Evolutionary conservation across 2,888 invertebrate species (phyloP).

Genomic region (Hesperia comma): DNA sequence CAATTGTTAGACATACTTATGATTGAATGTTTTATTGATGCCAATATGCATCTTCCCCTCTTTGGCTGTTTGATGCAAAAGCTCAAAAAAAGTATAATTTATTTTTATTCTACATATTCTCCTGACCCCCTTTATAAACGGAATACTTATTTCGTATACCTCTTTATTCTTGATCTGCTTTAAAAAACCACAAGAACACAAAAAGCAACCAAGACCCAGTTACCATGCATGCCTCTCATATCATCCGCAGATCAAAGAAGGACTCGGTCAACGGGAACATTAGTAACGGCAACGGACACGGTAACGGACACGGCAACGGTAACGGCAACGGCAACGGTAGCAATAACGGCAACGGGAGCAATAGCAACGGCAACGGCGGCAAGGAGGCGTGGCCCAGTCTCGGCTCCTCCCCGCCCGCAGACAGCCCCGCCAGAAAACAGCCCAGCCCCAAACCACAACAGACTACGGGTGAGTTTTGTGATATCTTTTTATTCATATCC

Average conservation of each 20-base stretch:
- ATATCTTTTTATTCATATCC: neutral
- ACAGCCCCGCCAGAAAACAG: slow-evolving; percentile 71
- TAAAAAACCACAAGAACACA: neutral
- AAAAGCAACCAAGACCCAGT: slow-evolving; percentile 14
- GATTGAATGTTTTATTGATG: too few species aligned
- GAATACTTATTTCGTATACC: too few species aligned
- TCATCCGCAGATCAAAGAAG: slow-evolving; percentile 71
- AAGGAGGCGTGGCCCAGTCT: slow-evolving; percentile 91
- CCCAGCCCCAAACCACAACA: slow-evolving; percentile 71
- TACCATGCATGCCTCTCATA: slow-evolving; percentile 27
- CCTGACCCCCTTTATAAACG: too few species aligned
- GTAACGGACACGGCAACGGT: slow-evolving; percentile 47
- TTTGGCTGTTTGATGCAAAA: too few species aligned
- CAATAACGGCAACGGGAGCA: slow-evolving; percentile 49
- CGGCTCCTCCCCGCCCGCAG: slow-evolving; percentile 82
- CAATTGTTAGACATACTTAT: too few species aligned
- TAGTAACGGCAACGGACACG: slow-evolving; percentile 42
- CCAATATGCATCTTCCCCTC: too few species aligned
- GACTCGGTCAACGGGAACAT: slow-evolving; percentile 54
- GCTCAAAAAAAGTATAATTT: too few species aligned
- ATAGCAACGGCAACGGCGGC: slow-evolving; percentile 65
- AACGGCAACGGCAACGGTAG: slow-evolving; percentile 47
- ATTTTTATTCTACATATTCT: too few species aligned
- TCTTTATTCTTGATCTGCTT: neutral
- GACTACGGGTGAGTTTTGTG: slow-evolving; percentile 53